Base-by-base conservation (phyloP, 2,888 invertebrate species). In the Leptogaster cylindrica region DNA sequence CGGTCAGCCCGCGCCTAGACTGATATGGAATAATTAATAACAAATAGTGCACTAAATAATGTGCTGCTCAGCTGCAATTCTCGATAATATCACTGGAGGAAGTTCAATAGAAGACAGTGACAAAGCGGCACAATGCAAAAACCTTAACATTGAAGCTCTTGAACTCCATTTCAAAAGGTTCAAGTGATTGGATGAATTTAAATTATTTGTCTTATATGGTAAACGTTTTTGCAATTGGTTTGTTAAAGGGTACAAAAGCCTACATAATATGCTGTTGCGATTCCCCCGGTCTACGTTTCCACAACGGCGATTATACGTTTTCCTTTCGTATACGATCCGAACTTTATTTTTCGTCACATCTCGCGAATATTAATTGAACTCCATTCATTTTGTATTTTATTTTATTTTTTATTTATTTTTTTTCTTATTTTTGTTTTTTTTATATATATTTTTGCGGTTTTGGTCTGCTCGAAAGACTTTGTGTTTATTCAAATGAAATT, bases 301-400 rank as follows among this genome's bases (percentile, higher is more conserved):
- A n/a, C n/a, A n/a, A n/a, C 31, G 31, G 31, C 18, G 18, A 18
- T 41, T 18, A 41, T 41, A 41, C 7, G 5, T 14, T 39, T n/a
- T 39, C 12, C 46, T 46, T 46, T 46, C 46, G 18, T 14, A 25
- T 48, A 12, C n/a, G n/a, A 44, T 44, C 44, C 27, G 28, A 61
- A 61, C 44, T 61, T 61, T 61, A 64, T 64, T 64, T 64, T 48
- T 46, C 64, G 64, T 46, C 23, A 48, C 64, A 64, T 64, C 64
- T 23, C 20, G 12, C 46, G 64, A 64, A 64, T 64, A 64, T 64
- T 64, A 64, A 64, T 64, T 64, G 33, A 18, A 64, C 28, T 64
- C 64, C 48, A 64, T 64, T 64, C 64, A 63, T 63, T 63, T 63
- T 63, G 20, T 46, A 46, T 18, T 46, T 63, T 46, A 46, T 64